phyloP scores from a whole-genome alignment of 2,888 invertebrate species.

The Rhorus exstirpatorius region DNA sequence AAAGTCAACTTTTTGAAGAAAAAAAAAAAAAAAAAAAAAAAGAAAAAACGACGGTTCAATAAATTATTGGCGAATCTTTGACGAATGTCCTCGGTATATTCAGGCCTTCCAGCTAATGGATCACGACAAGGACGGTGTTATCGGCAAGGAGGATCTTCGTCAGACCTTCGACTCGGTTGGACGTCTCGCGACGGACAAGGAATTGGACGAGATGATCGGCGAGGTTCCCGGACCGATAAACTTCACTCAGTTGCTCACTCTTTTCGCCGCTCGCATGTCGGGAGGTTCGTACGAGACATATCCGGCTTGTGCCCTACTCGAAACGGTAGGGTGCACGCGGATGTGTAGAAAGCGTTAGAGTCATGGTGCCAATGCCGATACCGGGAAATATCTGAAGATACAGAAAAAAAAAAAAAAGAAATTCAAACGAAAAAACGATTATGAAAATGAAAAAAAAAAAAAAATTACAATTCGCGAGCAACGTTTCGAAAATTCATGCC shows the following conservation, averaged over 20 bases:
- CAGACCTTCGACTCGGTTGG: conserved; percentile 97
- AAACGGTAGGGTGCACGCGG: conserved; percentile 75
- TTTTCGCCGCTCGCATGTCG: conserved; percentile 97
- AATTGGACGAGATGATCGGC: conserved; percentile 95
- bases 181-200: conserved; percentile 95
- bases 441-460: conserved; percentile 5
- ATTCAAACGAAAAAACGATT: conserved; percentile 11
- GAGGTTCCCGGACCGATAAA: conserved; percentile 97
- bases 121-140: conserved; percentile 97
- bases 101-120: conserved; percentile 98
- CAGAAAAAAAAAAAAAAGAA: conserved; percentile 2
- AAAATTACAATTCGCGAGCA: not conserved
- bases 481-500: not conserved
- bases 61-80: not conserved
- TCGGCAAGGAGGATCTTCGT: conserved; percentile 95
- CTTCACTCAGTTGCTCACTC: conserved; percentile 97
- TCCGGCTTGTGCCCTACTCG: conserved; percentile 68
- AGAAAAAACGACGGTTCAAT: not conserved
- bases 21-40: not conserved
- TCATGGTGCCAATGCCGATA: conserved; percentile 70
- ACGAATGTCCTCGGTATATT: not conserved
- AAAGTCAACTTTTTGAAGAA: not conserved
- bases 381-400: conserved; percentile 30
- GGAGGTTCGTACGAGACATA: conserved; percentile 87
- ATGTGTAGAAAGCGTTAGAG: conserved; percentile 72